Evolutionary conservation across 2,888 invertebrate genomes (phyloP).

Genomic region (Hydrotaea cyrtoneurina): DNA sequence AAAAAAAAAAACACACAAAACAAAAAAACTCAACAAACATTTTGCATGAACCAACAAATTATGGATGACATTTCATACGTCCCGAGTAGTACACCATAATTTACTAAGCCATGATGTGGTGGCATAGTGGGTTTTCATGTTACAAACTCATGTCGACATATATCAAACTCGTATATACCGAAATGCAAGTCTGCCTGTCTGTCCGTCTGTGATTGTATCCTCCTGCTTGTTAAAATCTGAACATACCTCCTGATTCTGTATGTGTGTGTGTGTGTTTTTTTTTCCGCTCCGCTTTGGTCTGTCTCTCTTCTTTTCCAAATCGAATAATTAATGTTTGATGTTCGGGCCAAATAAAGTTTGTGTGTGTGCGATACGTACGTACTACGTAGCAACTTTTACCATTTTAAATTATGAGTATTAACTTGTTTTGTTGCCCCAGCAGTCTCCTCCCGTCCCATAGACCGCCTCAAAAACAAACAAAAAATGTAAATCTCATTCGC

Average conservation of each 20-base stretch:
- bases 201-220: background rate
- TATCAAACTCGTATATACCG: background rate
- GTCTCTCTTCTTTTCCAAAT: slow-evolving; percentile 12
- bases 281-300: no score
- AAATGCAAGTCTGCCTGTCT: background rate
- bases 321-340: slow-evolving; percentile 48
- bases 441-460: slow-evolving; percentile 20
- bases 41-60: background rate
- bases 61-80: slow-evolving; percentile 3
- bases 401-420: slow-evolving; percentile 60
- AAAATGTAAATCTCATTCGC: slow-evolving; percentile 23
- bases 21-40: background rate
- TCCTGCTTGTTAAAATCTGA: background rate
- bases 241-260: background rate
- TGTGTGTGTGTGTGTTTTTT: no score
- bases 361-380: slow-evolving; percentile 20
- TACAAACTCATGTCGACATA: background rate
- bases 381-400: slow-evolving; percentile 57
- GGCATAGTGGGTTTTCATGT: background rate
- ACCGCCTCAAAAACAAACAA: background rate
- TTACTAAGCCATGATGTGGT: slow-evolving; percentile 7
- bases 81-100: background rate
- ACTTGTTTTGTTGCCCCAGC: slow-evolving; percentile 52
- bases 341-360: slow-evolving; percentile 36
- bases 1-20: background rate